phyloP scores from a whole-genome alignment of 2,113 vertebrate genomes.

The Athene cunicularia region DNA sequence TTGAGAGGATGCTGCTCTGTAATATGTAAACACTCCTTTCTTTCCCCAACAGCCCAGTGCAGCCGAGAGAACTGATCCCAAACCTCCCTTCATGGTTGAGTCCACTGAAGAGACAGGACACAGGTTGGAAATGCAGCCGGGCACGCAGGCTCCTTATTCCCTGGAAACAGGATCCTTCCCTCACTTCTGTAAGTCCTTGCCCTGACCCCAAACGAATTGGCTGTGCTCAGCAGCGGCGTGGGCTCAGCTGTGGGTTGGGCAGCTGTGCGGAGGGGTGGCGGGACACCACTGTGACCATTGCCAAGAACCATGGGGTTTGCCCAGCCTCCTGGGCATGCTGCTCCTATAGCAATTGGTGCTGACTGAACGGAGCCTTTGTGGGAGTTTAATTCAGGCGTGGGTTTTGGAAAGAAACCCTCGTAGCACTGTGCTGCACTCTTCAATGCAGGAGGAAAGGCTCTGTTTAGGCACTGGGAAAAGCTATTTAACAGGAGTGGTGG shows the following conservation, averaged over 20 bases:
- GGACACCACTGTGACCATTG: neutral
- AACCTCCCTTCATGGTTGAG: conserved; percentile 30
- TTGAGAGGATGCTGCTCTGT: conserved; percentile 12
- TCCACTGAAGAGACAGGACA: neutral
- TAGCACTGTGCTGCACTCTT: neutral
- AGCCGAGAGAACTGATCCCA: neutral
- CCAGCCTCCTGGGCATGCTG: neutral
- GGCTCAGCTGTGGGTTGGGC: neutral
- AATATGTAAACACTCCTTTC: neutral
- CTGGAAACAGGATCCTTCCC: conserved; percentile 33
- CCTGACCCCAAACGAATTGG: accelerated
- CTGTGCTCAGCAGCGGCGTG: neutral
- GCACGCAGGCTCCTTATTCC: neutral
- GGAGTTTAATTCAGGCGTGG: neutral
- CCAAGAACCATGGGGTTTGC: neutral
- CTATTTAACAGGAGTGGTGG: neutral
- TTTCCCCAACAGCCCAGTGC: neutral
- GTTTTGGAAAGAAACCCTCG: neutral
- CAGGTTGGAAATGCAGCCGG: conserved; percentile 34
- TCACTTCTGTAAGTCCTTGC: conserved; percentile 57
- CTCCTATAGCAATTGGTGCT: neutral
- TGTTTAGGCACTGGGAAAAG: neutral
- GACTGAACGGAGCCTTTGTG: neutral
- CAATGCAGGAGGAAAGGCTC: neutral
- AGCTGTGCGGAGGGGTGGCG: accelerated